Conservation (phyloP, 2,797 vertebrate genomes). For the Tragopan temminckii region DNA sequence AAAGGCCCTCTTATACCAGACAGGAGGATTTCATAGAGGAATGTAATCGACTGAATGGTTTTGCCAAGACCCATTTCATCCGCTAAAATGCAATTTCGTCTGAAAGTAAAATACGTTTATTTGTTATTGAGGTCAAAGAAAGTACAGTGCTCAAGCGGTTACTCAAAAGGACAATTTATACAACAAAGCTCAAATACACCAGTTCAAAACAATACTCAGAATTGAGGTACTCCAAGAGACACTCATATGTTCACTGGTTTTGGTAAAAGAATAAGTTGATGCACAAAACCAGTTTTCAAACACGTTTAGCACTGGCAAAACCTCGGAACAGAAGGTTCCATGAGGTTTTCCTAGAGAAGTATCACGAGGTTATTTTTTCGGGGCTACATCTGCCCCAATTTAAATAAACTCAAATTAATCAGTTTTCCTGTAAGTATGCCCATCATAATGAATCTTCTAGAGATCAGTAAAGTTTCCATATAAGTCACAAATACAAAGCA, state of each 20-base stretch:
- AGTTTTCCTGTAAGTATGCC: not conserved
- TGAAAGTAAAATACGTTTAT: conserved; percentile 77
- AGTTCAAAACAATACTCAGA: not conserved
- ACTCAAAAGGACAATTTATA: not conserved
- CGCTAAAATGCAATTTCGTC: conserved; percentile 98
- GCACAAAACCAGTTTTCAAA: not conserved
- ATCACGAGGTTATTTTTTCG: not conserved
- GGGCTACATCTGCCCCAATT: not conserved
- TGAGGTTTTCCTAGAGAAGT: not conserved
- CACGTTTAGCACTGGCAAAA: not conserved
- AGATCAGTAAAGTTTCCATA: not conserved
- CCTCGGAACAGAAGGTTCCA: not conserved
- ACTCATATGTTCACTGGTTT: not conserved
- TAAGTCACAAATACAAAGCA: not conserved
- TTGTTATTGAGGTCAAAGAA: not conserved
- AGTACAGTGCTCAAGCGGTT: not conserved
- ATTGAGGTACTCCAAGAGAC: not conserved
- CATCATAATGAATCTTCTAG: not conserved
- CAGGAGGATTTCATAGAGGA: conserved; percentile 93
- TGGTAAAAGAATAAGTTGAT: not conserved
- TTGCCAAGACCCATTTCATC: conserved; percentile 99
- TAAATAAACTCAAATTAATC: not conserved
- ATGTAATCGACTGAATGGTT: conserved; percentile 99
- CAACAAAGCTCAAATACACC: conserved; percentile 12
- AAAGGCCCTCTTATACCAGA: conserved; percentile 93